A percentile compares a stretch with the other conserved stretches of the same genome.
phyloP scores from a whole-genome alignment of 2,888 invertebrate species.

The Troides helena region DNA sequence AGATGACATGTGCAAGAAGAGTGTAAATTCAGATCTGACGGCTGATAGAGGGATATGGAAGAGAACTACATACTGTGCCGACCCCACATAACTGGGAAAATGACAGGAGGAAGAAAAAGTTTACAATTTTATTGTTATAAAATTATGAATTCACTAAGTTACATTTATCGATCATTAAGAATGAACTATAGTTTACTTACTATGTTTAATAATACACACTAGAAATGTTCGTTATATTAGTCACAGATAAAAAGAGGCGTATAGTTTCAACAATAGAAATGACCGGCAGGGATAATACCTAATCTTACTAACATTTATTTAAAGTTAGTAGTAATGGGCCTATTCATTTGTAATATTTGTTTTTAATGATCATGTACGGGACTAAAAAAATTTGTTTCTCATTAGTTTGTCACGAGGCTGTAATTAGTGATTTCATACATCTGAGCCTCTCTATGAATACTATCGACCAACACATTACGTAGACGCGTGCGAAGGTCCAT shows the following conservation, averaged over 20 bases:
- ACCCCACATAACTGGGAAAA: no score
- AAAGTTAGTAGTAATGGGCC: constrained; percentile 1
- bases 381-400: neutral
- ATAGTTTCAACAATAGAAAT: constrained; percentile 9
- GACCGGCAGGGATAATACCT: constrained; percentile 3
- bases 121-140: no score
- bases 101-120: no score
- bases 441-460: neutral
- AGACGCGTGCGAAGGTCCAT: neutral
- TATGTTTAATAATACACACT: no score
- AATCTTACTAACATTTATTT: constrained; percentile 7
- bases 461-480: neutral
- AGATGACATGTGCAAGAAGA: no score
- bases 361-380: neutral
- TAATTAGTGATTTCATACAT: constrained; percentile 4
- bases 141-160: no score
- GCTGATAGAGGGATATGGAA: no score
- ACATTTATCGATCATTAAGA: no score
- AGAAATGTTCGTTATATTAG: neutral
- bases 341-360: constrained; percentile 9
- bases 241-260: neutral
- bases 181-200: no score
- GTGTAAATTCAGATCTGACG: no score
- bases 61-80: no score
- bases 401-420: constrained; percentile 19